These are phyloP conservation scores for Leptobrachium ailaonicum DNA, from an alignment of 2,113 vertebrate species.

Conservation along the genomic window DNA sequence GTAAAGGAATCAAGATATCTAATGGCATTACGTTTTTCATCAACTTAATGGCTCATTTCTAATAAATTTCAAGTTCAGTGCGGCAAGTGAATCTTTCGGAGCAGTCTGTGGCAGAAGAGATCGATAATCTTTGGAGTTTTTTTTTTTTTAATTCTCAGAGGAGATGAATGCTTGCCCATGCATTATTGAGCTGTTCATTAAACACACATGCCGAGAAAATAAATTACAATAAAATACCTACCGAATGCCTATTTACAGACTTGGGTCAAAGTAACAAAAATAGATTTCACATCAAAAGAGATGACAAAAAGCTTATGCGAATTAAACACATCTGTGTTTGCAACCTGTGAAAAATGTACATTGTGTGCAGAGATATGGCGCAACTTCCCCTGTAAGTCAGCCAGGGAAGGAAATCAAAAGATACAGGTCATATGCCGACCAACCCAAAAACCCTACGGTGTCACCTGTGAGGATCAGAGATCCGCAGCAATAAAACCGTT, in stretches of 20 bases:
- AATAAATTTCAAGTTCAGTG: slow-evolving; percentile 45
- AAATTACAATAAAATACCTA: slow-evolving; percentile 35
- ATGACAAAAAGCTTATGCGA: not conserved
- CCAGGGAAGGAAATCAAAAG: no score
- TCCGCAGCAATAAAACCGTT: no score
- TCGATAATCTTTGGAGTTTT: slow-evolving; percentile 34
- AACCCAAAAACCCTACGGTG: no score
- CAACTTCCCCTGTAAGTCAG: no score
- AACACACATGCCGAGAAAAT: slow-evolving; percentile 38
- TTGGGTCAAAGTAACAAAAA: slow-evolving; percentile 38
- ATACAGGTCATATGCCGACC: no score
- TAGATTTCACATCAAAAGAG: slow-evolving; percentile 17
- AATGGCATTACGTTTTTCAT: slow-evolving; percentile 34
- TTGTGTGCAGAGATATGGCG: not conserved
- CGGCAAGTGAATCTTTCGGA: slow-evolving; percentile 20
- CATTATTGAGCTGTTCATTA: slow-evolving; percentile 46
- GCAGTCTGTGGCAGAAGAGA: not conserved
- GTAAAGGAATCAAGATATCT: slow-evolving; percentile 39
- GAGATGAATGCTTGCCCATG: slow-evolving; percentile 34
- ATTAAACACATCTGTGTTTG: not conserved
- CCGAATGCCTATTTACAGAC: slow-evolving; percentile 13
- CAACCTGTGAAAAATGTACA: not conserved
- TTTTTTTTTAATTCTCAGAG: not conserved
- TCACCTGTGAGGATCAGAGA: no score
- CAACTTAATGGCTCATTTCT: slow-evolving; percentile 39